phyloP scores from a whole-genome alignment of 2,797 vertebrate species.

The Eupleurogrammus muticus region DNA sequence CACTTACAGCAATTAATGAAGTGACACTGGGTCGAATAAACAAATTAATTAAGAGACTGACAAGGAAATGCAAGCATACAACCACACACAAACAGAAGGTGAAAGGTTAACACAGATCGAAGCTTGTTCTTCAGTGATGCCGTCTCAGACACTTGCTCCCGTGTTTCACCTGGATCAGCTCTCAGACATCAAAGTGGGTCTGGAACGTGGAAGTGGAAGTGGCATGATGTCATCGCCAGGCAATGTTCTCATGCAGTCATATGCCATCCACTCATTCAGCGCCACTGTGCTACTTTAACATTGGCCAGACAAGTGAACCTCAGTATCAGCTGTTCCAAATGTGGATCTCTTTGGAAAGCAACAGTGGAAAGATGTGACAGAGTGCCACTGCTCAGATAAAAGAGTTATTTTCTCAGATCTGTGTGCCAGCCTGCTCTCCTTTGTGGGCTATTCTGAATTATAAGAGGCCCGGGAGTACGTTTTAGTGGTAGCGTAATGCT shows the following conservation, averaged over 20 bases:
- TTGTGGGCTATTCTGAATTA: constrained; percentile 50
- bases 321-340: constrained; percentile 79
- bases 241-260: constrained; percentile 58
- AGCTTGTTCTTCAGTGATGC: constrained; percentile 9
- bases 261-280: constrained; percentile 63
- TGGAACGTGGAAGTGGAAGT: constrained; percentile 52
- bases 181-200: constrained; percentile 67
- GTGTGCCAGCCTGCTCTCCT: constrained; percentile 51
- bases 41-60: neutral
- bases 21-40: neutral
- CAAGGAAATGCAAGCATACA: constrained; percentile 5
- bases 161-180: constrained; percentile 67
- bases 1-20: neutral
- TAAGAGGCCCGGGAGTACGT: constrained; percentile 16
- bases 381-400: constrained; percentile 78
- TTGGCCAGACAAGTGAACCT: constrained; percentile 66
- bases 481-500: constrained; percentile 46
- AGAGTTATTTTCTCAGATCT: constrained; percentile 76
- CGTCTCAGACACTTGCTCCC: constrained; percentile 37
- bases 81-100: neutral
- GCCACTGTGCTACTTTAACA: constrained; percentile 63
- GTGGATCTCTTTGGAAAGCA: constrained; percentile 73
- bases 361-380: constrained; percentile 70
- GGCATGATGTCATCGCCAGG: constrained; percentile 65
- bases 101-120: neutral